These are phyloP conservation scores for Nixonia krombeini DNA, from an alignment of 1,140 invertebrate genomes.

Conservation along the genomic window DNA sequence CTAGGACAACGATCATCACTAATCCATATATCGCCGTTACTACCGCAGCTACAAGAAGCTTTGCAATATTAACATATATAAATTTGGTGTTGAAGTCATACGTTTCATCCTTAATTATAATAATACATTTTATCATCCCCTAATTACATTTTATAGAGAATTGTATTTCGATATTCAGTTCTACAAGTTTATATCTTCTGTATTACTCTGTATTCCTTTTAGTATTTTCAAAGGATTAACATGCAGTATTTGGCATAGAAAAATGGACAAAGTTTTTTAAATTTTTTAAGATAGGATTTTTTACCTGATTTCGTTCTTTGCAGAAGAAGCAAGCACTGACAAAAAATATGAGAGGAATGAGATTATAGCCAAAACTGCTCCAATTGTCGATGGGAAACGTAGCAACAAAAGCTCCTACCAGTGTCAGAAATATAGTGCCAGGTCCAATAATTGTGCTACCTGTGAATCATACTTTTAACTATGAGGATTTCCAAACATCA, in stretches of 20 bases:
- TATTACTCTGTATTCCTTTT: no score
- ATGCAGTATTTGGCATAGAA: no score
- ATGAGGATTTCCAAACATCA: constrained; percentile 44
- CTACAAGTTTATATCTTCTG: no score
- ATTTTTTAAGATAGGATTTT: no score
- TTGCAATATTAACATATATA: constrained; percentile 65
- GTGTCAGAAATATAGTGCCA: constrained; percentile 91
- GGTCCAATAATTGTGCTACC: constrained; percentile 85
- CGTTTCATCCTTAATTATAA: no score
- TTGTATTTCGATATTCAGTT: no score
- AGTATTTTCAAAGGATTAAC: no score
- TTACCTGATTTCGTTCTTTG: constrained; percentile 82
- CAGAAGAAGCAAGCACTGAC: constrained; percentile 82
- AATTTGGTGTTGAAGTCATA: no score
- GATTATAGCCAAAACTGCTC: constrained; percentile 84
- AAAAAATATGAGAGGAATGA: constrained; percentile 82
- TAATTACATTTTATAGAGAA: no score
- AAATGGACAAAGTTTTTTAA: no score
- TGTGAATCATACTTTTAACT: constrained; percentile 72
- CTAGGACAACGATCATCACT: constrained; percentile 93
- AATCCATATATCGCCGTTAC: constrained; percentile 87
- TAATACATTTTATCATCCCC: no score
- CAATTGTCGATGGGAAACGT: constrained; percentile 85
- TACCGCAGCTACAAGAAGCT: constrained; percentile 81
- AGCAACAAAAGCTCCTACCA: constrained; percentile 89